Conservation (phyloP, 2,113 vertebrate species). For the Lampris megalopsis region DNA sequence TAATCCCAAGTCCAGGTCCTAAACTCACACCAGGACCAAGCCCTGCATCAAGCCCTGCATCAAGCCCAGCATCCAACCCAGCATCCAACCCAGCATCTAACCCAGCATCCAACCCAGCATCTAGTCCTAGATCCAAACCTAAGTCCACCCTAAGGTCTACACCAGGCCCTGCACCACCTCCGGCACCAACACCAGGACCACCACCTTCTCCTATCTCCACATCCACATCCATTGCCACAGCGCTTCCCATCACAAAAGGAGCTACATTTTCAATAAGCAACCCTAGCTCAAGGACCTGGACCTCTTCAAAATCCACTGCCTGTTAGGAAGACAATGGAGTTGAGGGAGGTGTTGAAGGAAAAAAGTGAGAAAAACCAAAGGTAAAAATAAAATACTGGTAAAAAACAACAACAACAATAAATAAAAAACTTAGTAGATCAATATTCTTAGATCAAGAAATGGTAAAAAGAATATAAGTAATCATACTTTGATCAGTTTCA, state of each 20-base stretch:
- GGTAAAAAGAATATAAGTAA: background rate
- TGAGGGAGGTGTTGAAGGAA: background rate
- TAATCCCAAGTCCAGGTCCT: background rate
- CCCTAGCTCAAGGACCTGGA: constrained; percentile 78
- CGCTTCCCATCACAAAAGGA: constrained; percentile 58
- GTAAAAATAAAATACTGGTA: background rate
- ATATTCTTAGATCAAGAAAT: background rate
- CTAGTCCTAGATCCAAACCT: constrained; percentile 6
- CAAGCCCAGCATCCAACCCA: constrained; percentile 15
- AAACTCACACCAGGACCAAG: constrained; percentile 5
- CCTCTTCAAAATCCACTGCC: constrained; percentile 88
- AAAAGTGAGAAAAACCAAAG: background rate
- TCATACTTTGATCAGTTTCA: constrained; percentile 85
- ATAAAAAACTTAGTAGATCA: background rate
- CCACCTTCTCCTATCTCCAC: constrained; percentile 45
- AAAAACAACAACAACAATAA: background rate
- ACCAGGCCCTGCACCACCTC: background rate
- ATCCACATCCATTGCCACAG: constrained; percentile 43
- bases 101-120: constrained; percentile 7
- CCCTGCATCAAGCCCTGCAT: constrained; percentile 27
- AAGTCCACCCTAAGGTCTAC: background rate
- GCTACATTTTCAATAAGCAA: constrained; percentile 84
- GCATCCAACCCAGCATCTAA: background rate
- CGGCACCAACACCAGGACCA: background rate
- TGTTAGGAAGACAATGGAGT: constrained; percentile 47